These are phyloP conservation scores for Holacanthus passer DNA, from an alignment of 2,113 vertebrate genomes.

Conservation along the genomic window DNA sequence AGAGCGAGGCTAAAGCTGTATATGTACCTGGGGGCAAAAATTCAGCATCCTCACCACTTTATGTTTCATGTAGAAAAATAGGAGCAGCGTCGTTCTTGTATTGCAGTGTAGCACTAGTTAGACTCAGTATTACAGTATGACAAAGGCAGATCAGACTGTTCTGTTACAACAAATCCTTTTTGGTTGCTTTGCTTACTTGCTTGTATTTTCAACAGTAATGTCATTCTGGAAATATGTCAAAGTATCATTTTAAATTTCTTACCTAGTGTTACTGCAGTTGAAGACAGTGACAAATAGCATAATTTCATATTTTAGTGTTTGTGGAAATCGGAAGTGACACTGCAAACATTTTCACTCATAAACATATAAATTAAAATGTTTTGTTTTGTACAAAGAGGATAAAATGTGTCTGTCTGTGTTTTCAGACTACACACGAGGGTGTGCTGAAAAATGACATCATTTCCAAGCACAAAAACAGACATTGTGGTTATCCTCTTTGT, in stretches of 20 bases:
- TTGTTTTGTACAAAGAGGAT: background rate
- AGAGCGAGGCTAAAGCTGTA: background rate
- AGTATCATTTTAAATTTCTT: background rate
- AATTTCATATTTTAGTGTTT: background rate
- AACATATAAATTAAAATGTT: background rate
- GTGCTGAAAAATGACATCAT: background rate
- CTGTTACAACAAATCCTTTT: background rate
- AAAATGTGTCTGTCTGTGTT: background rate
- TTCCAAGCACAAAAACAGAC: slow-evolving; percentile 1
- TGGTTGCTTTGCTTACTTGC: background rate
- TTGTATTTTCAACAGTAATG: background rate
- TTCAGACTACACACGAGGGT: background rate
- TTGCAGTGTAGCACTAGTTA: too few relatives aligned
- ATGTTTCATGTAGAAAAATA: background rate
- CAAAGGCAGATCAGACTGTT: background rate
- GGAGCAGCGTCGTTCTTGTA: background rate
- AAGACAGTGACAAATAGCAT: background rate
- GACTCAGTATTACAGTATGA: background rate
- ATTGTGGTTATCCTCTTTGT: slow-evolving; percentile 16
- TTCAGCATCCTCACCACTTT: background rate
- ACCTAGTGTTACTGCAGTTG: background rate
- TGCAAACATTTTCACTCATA: background rate
- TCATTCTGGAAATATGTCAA: background rate
- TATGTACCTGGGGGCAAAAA: background rate
- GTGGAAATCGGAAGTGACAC: background rate